These are phyloP conservation scores for Pelobates fuscus DNA, from an alignment of 2,113 vertebrate species.

Conservation along the genomic window DNA sequence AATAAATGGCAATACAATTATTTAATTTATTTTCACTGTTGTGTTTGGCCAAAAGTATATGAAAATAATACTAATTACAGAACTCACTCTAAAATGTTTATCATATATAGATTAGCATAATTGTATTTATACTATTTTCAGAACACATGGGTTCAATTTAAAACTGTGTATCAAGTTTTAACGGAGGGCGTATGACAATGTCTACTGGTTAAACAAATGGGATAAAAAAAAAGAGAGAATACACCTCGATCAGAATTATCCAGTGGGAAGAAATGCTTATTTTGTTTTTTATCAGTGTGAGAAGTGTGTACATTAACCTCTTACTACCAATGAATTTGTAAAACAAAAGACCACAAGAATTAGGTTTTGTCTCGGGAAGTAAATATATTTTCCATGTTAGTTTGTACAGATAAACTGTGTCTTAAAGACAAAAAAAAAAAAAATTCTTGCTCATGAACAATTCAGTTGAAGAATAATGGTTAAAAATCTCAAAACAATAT, in stretches of 20 bases:
- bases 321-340: too few relatives aligned
- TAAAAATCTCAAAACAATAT: too few relatives aligned
- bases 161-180: conserved; percentile 14
- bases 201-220: conserved; percentile 14
- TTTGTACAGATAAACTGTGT: too few relatives aligned
- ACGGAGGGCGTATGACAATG: conserved; percentile 11
- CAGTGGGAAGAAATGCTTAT: too few relatives aligned
- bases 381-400: too few relatives aligned
- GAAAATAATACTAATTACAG: neutral
- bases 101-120: neutral
- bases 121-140: conserved; percentile 30
- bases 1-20: neutral
- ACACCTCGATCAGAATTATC: neutral
- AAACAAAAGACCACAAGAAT: too few relatives aligned
- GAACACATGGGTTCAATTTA: conserved; percentile 33
- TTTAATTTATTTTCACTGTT: neutral
- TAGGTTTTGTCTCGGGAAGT: too few relatives aligned
- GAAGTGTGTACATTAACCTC: too few relatives aligned
- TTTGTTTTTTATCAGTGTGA: too few relatives aligned
- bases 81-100: neutral
- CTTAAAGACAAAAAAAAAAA: too few relatives aligned
- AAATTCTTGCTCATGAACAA: too few relatives aligned
- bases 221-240: conserved; percentile 10
- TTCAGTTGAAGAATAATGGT: too few relatives aligned
- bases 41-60: neutral